Evolutionary conservation across 2,888 invertebrate genomes (phyloP), one percentile per base, ranked within the genome.

Genomic region (Noctua fimbriata): DNA sequence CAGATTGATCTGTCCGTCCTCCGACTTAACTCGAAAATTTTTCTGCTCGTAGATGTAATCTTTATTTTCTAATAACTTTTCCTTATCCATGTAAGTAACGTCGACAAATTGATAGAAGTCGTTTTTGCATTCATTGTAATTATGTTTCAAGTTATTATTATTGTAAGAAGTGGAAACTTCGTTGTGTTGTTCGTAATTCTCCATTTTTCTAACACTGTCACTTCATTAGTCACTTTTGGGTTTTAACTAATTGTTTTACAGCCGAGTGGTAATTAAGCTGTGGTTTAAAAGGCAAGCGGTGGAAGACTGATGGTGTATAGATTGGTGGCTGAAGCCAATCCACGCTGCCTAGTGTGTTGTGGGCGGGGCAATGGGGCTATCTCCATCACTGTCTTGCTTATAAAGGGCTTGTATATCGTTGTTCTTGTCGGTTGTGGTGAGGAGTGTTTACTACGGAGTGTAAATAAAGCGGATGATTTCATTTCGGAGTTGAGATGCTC

Each of bases 391-490:
- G 65, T 95, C 90, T 82, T 3, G 60, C 91, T 21, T 28, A 14
- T 41, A 0, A 1, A 69, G 71, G 44, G 10, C 28, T 69, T 65
- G 78, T 82, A 73, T 93, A 76, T 60, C 3, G 69, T 79, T 76
- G 82, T 94, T 92, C 86, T 88, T 89, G 52, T 94, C 90, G 28
- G 41, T 36, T 89, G 70, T 70, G 65, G 74, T 86, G 81, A 88
- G 90, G 91, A 90, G 89, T 94, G 95, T 94, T 94, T 94, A 94
- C 95, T 92, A 92, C 86, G 90, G 79, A 90, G 91, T 92, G 95
- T 95, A 95, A 96, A 95, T 95, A 95, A 94, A 93, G 88, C 91
- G 93, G 91, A 93, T 96, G 96, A 96, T 94, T 96, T 96, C 95
- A 96, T 95, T 92, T 89, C 88, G 90, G 92, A 91, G 93, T 92